Base-by-base conservation (phyloP, 2,113 vertebrate species). In the Esox niger region DNA sequence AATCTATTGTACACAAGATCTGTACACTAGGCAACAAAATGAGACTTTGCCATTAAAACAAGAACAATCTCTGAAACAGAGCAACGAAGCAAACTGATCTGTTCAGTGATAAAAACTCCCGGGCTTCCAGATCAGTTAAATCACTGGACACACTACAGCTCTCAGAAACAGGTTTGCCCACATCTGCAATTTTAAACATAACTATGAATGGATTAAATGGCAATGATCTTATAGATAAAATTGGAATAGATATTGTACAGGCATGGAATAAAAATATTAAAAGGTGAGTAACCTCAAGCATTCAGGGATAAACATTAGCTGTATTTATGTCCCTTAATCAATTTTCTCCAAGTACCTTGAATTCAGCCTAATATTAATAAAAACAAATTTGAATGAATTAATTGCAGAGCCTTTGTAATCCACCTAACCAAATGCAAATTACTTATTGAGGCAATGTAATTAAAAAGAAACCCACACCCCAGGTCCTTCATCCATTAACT, bases 401-500 rank as follows among this genome's bases (percentile, higher is more conserved):
- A 78, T 79, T 78, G 80, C 25, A 61, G 57, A 52, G 68, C 31
- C 43, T 73, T 80, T 82, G 69, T 78, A 75, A 82, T 77, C 66
- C 65, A 60, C 70, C 79, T 69, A 68, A 83, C 82, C 71, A 79
- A 81, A 71, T 79, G 66, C 69, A 79, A 79, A 82, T 79, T 80
- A 68, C 74, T 80, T 83, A 81, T 74, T 86, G 71, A 82, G 68
- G 71, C 68, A 75, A 79, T 74, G 70, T 77, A 86, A 80, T 86
- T 79, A 80, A 81, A 77, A 74, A 56, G 74, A 83, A 81, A 78
- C 68, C 66, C 67, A 68, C 73, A 72, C 65, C 73, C 64, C 47
- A 25, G 62, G 69, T 74, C 60, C 67, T 65, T 70, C 67, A 73
- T 76, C 66, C 74, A 66, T 73, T 78, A 65, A 69, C 31, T 66